Evolutionary conservation across 1,140 invertebrate species (phyloP), one percentile per base, ranked within the genome.

Genomic region (Tetramorium parvispinum): DNA sequence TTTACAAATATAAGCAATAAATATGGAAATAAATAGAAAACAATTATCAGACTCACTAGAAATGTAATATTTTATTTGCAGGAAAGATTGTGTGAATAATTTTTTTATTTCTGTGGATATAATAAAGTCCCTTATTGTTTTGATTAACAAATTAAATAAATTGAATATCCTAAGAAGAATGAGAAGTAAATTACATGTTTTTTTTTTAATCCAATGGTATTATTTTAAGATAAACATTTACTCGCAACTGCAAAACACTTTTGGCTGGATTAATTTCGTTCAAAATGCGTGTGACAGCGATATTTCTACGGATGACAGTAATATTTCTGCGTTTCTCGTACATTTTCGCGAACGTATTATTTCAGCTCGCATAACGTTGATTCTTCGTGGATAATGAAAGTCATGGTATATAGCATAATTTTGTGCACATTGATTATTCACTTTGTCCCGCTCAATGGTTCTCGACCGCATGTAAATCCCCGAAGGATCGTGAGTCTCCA

Each of bases 401-500:
- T 85, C 85, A 53, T 61, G 46, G 70, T 37, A 21, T 37, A 49
- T 57, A 81, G 82, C 61, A 89, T 83, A 90, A 89, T 89, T 86
- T 78, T 68, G 49, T 18, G 61, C 32, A 55, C 66, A 87, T 91
- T 90, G 87, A 91, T 91, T 91, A 91, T 91, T 91, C 85, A 87
- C 85, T 87, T 87, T 87, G 85, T 86, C 63, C 55, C 78, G 65
- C 13, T 57, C 68, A 89, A 91, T 91, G 71, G 81, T 57, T 91
- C 76, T 61, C 75, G 61, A 91, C 87, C 88, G 86, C 87, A 89
- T 79, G 81, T 78, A 88, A 91, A 91, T 86, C 78, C 90, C 79
- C 90, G 18, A 18, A 49, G 87, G 87, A 87, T 78, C 27, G 37
- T 24, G 66, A 79, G 73, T 88, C 86, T 51, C 86, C 32, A 13